Base-by-base conservation (phyloP, 2,113 vertebrate genomes). In the Camelus bactrianus region DNA sequence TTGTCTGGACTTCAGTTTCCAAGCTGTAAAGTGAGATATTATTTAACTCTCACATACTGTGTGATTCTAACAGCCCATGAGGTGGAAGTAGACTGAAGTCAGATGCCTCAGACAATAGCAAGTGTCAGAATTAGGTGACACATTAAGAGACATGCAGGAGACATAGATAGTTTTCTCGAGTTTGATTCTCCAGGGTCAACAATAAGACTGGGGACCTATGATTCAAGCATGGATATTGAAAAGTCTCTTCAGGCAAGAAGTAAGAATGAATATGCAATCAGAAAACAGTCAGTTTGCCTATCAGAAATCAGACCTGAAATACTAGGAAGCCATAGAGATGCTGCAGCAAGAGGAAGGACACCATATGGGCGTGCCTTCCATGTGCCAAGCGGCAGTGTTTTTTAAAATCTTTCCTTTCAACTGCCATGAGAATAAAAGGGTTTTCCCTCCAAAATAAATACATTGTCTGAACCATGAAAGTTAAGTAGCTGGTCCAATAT, bases 291-390 rank as follows among this genome's bases (percentile, higher is more conserved):
- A 65, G 19, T 30, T 69, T 76, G 8, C 35, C 32, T 82, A 14
- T 92, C 48, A 28, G 50, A 90, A 84, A 81, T n/a, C 58, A 76
- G 38, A 35, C 50, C 65, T n/a, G 76, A 95, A 91, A 30, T 80
- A 72, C 54, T 90, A 80, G 46, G 69, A 86, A 79, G 32, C 79
- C 6, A 5, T 64, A 38, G 28, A 58, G 64, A 56, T 81, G 7
- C 9, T 11, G 0, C 56, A 86, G 26, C 42, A 48, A 60, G 58
- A 85, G n/a, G 6, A 82, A 67, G 22, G 42, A 22, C 46, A 42
- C 8, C 15, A 30, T 70, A 20, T 32, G 20, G n/a, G 1, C 1
- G 5, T 77, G 24, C 5, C 75, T 72, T 11, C 0, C 24, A 0
- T 30, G 3, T 50, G 19, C 69, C 15, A 48, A 62, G 38, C 4